Evolutionary conservation across 2,113 vertebrate species (phyloP).

Genomic region (Struthio camelus): DNA sequence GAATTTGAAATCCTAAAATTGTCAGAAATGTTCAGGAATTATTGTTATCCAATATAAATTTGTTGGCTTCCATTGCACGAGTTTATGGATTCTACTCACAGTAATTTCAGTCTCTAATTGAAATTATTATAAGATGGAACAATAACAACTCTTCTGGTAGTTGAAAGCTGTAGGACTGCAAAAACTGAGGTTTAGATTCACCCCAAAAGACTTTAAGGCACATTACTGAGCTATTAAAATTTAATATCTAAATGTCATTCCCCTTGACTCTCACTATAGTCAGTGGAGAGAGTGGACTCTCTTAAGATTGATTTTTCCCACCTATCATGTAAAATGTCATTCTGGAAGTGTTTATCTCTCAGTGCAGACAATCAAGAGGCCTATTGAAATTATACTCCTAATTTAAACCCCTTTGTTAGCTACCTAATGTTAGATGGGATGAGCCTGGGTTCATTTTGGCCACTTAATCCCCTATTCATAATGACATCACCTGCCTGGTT

Average conservation of each 20-base stretch:
- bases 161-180: neutral
- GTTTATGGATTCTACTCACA: neutral
- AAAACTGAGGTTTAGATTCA: neutral
- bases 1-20: neutral
- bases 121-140: neutral
- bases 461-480: neutral
- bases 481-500: rapidly evolving
- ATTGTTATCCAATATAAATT: neutral
- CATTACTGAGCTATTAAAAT: neutral
- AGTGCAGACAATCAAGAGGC: rapidly evolving
- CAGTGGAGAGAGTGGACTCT: neutral
- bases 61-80: neutral
- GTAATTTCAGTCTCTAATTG: neutral
- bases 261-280: neutral
- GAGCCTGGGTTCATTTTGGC: neutral
- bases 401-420: neutral
- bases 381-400: neutral
- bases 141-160: neutral
- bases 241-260: neutral
- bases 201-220: neutral
- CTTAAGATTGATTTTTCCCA: neutral
- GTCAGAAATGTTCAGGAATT: neutral
- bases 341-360: neutral
- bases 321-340: neutral
- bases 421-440: neutral